These are phyloP conservation scores for Battus philenor DNA, from an alignment of 1,140 invertebrate genomes.

Conservation along the genomic window DNA sequence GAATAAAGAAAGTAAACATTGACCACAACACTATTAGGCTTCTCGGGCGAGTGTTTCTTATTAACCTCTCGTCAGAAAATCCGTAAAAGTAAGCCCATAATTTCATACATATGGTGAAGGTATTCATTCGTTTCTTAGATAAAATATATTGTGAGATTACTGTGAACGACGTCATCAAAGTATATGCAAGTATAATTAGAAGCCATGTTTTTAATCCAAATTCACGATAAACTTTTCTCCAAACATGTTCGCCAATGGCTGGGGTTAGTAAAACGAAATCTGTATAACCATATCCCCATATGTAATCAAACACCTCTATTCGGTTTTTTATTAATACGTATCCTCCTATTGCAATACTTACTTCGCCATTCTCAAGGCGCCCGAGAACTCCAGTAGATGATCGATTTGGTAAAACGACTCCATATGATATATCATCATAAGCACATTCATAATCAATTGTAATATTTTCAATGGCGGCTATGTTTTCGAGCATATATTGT, in stretches of 20 bases:
- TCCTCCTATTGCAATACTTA: constrained; percentile 32
- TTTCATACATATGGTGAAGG: constrained; percentile 20
- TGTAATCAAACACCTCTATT: constrained; percentile 31
- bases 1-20: constrained; percentile 34
- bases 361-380: constrained; percentile 23
- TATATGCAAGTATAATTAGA: constrained; percentile 22
- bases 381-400: constrained; percentile 30
- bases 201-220: constrained; percentile 30
- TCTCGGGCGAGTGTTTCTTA: constrained; percentile 20
- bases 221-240: constrained; percentile 31
- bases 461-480: constrained; percentile 24
- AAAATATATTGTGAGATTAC: constrained; percentile 13
- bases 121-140: constrained; percentile 5
- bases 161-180: constrained; percentile 10
- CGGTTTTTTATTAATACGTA: constrained; percentile 31
- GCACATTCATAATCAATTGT: constrained; percentile 19
- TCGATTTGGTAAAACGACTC: constrained; percentile 33
- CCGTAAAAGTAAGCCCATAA: constrained; percentile 35
- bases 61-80: constrained; percentile 20
- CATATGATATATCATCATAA: constrained; percentile 17
- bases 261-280: constrained; percentile 29
- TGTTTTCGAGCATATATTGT: constrained; percentile 31
- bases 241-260: constrained; percentile 19
- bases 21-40: constrained; percentile 29
- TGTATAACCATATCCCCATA: constrained; percentile 30